Percentiles rank a stretch among this genome's conserved stretches.
Evolutionary conservation across 2,797 vertebrate species (phyloP).

Genomic region (Megalops cyprinoides): DNA sequence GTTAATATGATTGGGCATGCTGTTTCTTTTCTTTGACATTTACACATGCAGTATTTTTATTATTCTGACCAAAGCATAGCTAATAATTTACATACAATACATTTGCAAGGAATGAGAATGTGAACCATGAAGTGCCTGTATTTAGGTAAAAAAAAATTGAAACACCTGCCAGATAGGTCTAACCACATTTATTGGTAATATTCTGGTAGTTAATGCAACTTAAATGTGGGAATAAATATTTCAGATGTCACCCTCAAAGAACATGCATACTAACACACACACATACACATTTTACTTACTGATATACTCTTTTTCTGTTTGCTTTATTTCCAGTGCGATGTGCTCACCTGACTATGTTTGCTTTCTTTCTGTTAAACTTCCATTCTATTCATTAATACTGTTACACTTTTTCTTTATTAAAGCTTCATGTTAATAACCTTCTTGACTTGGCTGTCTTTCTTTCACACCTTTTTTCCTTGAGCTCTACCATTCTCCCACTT

Average conservation of each 20-base stretch:
- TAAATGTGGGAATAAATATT: background rate
- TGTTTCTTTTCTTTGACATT: background rate
- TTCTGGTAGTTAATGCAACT: background rate
- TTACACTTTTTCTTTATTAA: conserved; percentile 60
- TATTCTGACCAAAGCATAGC: conserved; percentile 36
- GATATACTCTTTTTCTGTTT: background rate
- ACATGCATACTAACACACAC: background rate
- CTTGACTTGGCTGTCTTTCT: conserved; percentile 56
- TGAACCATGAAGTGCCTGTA: conserved; percentile 20
- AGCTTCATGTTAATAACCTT: conserved; percentile 59
- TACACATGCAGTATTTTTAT: background rate
- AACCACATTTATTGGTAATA: background rate
- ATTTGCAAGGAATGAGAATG: background rate
- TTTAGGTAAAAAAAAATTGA: background rate
- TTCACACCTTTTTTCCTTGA: conserved; percentile 46
- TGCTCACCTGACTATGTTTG: conserved; percentile 36
- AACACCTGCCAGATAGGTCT: background rate
- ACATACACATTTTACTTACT: conserved; percentile 4
- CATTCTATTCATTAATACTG: conserved; percentile 35
- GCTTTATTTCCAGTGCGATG: conserved; percentile 43
- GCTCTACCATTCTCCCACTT: no score
- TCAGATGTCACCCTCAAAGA: background rate
- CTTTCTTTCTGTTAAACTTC: conserved; percentile 23
- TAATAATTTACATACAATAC: background rate
- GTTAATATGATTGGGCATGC: background rate